phyloP scores from a whole-genome alignment of 2,113 vertebrate genomes.

The Hiodon alosoides region DNA sequence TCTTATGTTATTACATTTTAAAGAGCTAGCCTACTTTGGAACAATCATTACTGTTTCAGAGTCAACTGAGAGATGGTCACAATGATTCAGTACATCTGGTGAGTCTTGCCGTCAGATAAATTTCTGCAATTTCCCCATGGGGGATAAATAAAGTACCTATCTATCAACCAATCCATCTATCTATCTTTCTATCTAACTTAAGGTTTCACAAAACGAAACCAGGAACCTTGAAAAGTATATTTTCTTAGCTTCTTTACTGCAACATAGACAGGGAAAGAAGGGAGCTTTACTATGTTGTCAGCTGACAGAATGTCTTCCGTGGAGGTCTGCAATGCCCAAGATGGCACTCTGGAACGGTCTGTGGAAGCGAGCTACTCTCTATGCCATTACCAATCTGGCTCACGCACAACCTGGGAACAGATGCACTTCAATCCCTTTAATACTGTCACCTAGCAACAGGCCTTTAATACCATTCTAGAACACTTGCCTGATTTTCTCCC shows the following conservation, averaged over 20 bases:
- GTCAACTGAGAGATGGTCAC: no score
- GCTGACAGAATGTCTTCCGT: background rate
- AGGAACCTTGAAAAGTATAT: no score
- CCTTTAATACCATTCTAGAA: background rate
- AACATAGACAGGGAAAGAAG: background rate
- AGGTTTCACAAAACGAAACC: no score
- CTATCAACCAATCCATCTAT: no score
- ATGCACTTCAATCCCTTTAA: background rate
- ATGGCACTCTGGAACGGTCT: background rate
- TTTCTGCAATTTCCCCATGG: no score
- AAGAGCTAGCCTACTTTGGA: background rate
- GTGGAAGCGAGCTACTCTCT: background rate
- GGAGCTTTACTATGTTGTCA: background rate
- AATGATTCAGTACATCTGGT: no score
- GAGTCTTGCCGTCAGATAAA: no score
- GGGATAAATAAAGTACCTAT: no score
- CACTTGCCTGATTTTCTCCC: background rate
- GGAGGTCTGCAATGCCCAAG: background rate
- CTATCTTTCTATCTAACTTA: no score
- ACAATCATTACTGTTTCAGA: no score
- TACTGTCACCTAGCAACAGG: constrained; percentile 26
- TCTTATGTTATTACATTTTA: background rate
- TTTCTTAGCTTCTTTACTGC: background rate
- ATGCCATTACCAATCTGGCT: background rate
- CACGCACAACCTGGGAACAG: background rate